phyloP scores from a whole-genome alignment of 2,113 vertebrate species.

The Gallinago jamesoni region DNA sequence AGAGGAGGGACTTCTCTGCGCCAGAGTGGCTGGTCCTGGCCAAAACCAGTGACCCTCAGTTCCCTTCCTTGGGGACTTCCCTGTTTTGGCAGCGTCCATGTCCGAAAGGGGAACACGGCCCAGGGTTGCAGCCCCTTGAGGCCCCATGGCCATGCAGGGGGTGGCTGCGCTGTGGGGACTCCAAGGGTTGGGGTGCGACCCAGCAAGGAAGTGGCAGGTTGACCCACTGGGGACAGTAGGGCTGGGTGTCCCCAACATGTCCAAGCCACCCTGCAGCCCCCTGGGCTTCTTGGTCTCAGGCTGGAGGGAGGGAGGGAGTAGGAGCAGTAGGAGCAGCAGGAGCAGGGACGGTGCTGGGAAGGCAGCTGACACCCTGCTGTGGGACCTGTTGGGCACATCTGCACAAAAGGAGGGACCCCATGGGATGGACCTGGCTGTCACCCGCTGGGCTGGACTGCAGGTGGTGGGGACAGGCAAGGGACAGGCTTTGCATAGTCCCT shows the following conservation, averaged over 20 bases:
- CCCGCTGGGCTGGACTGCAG: background rate
- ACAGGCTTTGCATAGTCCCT: background rate
- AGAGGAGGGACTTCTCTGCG: background rate
- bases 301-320: background rate
- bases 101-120: background rate
- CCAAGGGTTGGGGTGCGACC: fast-evolving
- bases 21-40: background rate
- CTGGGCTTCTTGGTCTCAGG: background rate
- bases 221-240: background rate
- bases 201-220: background rate
- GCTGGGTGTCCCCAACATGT: background rate
- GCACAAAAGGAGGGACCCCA: background rate
- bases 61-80: background rate
- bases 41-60: background rate
- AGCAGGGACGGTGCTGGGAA: background rate
- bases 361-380: background rate
- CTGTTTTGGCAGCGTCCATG: fast-evolving
- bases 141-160: background rate
- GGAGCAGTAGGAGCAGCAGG: background rate
- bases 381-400: fast-evolving
- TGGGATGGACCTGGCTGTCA: background rate
- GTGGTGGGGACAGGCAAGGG: background rate
- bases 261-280: background rate
- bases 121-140: background rate
- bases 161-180: background rate